A percentile compares a stretch with the other conserved stretches of the same genome.
Conservation (phyloP, 2,797 vertebrate genomes). For the Platyrinchus mystaceus region DNA sequence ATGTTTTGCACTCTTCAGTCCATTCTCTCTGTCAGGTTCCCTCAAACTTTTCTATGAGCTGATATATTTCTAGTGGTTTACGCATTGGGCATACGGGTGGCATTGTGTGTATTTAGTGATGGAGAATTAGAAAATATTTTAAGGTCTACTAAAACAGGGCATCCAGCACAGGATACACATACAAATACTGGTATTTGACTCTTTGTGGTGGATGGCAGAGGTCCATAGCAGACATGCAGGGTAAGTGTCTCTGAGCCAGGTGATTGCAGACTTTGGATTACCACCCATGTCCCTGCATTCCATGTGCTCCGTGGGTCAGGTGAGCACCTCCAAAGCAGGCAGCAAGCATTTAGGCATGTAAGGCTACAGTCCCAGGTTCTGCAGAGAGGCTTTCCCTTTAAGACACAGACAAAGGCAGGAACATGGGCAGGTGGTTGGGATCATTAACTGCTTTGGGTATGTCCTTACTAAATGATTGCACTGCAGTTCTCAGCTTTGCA, state of each 20-base stretch:
- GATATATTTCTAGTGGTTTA: background rate
- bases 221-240: background rate
- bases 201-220: background rate
- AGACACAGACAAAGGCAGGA: background rate
- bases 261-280: background rate
- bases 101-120: background rate
- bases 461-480: background rate
- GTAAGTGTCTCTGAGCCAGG: background rate
- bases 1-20: background rate
- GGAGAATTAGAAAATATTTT: background rate
- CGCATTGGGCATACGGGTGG: background rate
- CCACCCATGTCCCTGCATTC: background rate
- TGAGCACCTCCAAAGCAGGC: background rate
- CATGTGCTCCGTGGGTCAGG: rapidly evolving
- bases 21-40: background rate
- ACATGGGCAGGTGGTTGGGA: background rate
- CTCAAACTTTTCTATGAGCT: background rate
- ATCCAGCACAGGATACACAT: background rate
- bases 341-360: too few relatives aligned
- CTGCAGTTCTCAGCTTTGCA: background rate
- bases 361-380: background rate
- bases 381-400: background rate
- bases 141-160: background rate
- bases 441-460: background rate
- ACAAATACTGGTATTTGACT: background rate